A percentile compares a stretch with the other conserved stretches of the same genome.
Conservation (phyloP, 92 coral and sea anemone genomes). For the Anthopleura xanthogrammica region DNA sequence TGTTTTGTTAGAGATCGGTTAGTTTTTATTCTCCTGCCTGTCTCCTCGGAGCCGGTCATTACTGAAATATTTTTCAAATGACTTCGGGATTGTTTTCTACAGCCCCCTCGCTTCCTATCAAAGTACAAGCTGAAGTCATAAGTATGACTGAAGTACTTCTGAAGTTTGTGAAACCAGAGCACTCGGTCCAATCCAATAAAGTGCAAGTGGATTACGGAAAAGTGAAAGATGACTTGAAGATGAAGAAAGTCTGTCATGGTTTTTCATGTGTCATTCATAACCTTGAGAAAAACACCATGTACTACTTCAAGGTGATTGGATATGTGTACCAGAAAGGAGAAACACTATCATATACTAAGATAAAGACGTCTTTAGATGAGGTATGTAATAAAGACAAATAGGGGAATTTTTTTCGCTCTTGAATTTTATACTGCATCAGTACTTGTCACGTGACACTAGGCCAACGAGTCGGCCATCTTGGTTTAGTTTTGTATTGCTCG, state of each 20-base stretch:
- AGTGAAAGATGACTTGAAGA: background rate
- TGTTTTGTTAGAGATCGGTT: too few species aligned
- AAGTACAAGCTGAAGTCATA: constrained; percentile 1
- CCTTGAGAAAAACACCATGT: constrained; percentile 14
- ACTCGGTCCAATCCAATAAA: background rate
- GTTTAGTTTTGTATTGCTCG: too few species aligned
- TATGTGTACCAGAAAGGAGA: constrained; percentile 12
- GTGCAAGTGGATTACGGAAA: constrained; percentile 11
- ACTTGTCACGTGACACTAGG: too few species aligned
- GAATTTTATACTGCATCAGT: too few species aligned
- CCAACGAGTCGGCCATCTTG: too few species aligned
- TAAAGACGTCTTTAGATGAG: background rate
- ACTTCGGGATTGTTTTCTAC: background rate
- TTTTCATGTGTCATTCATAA: constrained; percentile 9
- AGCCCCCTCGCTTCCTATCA: constrained; percentile 29
- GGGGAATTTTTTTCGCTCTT: too few species aligned
- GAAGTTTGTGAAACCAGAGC: background rate
- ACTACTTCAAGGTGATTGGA: constrained; percentile 9
- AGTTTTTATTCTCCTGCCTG: too few species aligned
- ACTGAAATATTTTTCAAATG: too few species aligned
- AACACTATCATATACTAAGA: background rate
- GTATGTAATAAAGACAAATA: too few species aligned
- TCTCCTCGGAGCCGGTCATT: too few species aligned
- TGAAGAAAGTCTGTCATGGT: constrained; percentile 1
- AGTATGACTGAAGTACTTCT: background rate